Conservation (phyloP, 1,140 invertebrate genomes). For the Papilio aristodemus region DNA sequence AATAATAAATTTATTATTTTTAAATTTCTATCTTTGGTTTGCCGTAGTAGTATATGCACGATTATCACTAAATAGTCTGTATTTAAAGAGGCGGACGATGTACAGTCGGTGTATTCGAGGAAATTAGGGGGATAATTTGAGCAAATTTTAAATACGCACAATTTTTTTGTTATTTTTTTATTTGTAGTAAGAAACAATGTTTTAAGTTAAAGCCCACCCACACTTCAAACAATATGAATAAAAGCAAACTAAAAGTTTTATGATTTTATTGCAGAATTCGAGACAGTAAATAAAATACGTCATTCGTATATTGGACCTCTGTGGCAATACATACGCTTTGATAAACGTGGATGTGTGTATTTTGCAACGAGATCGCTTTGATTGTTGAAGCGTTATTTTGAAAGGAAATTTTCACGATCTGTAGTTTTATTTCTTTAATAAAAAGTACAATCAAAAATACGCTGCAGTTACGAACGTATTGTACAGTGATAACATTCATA, state of each 20-base stretch:
- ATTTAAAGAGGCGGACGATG: too few species aligned
- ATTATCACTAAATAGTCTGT: too few species aligned
- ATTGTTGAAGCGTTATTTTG: conserved; percentile 15
- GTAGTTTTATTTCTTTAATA: background rate
- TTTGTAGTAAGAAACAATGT: too few species aligned
- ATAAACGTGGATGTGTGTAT: conserved; percentile 11
- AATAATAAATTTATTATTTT: too few species aligned
- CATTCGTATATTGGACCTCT: conserved; percentile 22
- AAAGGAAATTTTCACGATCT: conserved; percentile 1
- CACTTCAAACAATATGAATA: background rate
- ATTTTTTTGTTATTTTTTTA: too few species aligned
- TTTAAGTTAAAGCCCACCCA: too few species aligned
- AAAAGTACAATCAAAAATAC: background rate
- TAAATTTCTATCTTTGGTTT: background rate
- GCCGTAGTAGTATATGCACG: too few species aligned
- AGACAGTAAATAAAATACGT: conserved; percentile 10
- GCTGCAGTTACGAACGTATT: background rate
- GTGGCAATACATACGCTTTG: conserved; percentile 12
- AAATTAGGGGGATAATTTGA: too few species aligned
- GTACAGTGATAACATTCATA: background rate
- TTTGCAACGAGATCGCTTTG: conserved; percentile 14
- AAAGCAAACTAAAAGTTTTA: background rate
- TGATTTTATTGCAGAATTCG: background rate
- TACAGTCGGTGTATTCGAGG: too few species aligned
- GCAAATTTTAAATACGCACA: too few species aligned